phyloP scores from a whole-genome alignment of 2,113 vertebrate species.

The Monopterus albus region DNA sequence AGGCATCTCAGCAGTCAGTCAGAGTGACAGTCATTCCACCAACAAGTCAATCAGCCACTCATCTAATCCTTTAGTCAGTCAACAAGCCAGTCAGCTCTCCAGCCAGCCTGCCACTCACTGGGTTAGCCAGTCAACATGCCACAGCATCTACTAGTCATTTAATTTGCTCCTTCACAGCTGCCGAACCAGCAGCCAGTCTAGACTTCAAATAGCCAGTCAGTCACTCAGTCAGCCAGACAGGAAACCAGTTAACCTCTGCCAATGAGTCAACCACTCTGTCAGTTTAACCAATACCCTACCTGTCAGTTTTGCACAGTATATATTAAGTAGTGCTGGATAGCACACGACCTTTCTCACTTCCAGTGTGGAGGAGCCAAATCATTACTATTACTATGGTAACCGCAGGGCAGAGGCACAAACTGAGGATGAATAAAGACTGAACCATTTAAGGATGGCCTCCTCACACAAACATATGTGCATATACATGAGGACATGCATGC shows the following conservation, averaged over 20 bases:
- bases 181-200: conserved; percentile 36
- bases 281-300: conserved; percentile 55
- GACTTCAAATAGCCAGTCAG: conserved; percentile 67
- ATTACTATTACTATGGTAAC: conserved; percentile 80
- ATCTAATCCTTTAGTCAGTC: conserved; percentile 60
- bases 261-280: conserved; percentile 59
- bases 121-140: conserved; percentile 56
- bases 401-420: conserved; percentile 86
- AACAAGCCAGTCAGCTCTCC: conserved; percentile 57
- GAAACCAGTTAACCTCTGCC: conserved; percentile 75
- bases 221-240: conserved; percentile 60
- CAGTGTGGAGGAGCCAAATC: conserved; percentile 61
- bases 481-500: conserved; percentile 83
- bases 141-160: conserved; percentile 42
- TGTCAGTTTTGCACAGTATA: conserved; percentile 64
- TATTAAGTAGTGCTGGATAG: conserved; percentile 69
- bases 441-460: conserved; percentile 87
- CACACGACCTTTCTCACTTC: conserved; percentile 80
- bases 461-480: conserved; percentile 78
- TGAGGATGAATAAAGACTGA: conserved; percentile 89
- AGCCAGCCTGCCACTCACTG: conserved; percentile 53
- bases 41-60: conserved; percentile 58
- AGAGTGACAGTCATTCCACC: conserved; percentile 54
- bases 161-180: conserved; percentile 45
- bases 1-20: conserved; percentile 28